phyloP scores from a whole-genome alignment of 1,140 invertebrate genomes.

The Harpegnathos saltator region DNA sequence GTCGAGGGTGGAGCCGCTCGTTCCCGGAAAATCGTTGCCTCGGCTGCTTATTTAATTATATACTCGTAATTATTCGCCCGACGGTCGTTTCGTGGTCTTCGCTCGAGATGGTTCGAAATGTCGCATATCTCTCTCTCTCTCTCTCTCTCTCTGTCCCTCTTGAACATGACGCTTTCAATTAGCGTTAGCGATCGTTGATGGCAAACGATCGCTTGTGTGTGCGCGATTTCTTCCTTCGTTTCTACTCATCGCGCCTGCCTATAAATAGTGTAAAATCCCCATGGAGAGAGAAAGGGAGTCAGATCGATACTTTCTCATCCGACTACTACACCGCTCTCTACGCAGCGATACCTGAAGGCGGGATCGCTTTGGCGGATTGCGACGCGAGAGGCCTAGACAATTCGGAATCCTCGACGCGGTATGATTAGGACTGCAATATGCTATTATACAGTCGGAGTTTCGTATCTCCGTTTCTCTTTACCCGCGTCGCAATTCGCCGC shows the following conservation, averaged over 20 bases:
- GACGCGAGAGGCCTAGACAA: not conserved
- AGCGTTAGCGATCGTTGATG: too few species aligned
- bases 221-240: not conserved
- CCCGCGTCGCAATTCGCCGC: conserved; percentile 1
- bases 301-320: conserved; percentile 14
- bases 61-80: too few species aligned
- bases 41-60: too few species aligned
- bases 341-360: not conserved
- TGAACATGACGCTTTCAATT: too few species aligned
- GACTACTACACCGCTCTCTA: not conserved
- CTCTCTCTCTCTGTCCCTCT: too few species aligned
- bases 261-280: not conserved
- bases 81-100: too few species aligned
- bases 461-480: not conserved
- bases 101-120: too few species aligned
- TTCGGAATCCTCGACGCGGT: not conserved
- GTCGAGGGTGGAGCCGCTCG: too few species aligned
- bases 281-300: not conserved
- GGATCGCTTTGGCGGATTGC: conserved; percentile 4
- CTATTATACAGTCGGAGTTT: not conserved
- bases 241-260: not conserved
- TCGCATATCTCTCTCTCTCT: too few species aligned
- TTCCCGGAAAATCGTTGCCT: too few species aligned
- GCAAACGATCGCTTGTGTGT: not conserved
- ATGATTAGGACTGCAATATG: conserved; percentile 18